Conservation (phyloP, 2,888 invertebrate species). For the Hydropsyche betteni region DNA sequence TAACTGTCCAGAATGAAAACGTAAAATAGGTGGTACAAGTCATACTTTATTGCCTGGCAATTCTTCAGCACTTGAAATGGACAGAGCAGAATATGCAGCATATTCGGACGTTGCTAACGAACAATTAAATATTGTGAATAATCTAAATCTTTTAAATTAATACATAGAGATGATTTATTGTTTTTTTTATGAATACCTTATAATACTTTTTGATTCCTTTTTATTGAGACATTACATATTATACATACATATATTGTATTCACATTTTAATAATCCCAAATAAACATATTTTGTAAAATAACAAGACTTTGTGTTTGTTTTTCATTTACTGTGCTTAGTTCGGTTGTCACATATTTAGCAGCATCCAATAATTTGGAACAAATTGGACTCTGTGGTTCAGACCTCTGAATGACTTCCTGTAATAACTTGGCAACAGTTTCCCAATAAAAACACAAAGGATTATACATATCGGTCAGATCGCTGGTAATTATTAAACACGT, state of each 20-base stretch:
- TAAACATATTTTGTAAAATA: constrained; percentile 64
- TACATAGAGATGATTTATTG: too few relatives aligned
- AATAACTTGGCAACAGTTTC: constrained; percentile 60
- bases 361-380: constrained; percentile 62
- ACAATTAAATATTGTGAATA: neutral
- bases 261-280: constrained; percentile 56
- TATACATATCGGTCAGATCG: constrained; percentile 68
- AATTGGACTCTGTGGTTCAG: constrained; percentile 62
- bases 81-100: constrained; percentile 63
- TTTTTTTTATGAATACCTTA: neutral
- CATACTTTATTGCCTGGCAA: constrained; percentile 64
- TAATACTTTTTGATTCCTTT: too few relatives aligned
- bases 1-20: constrained; percentile 69
- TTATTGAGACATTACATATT: neutral
- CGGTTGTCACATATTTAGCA: constrained; percentile 63
- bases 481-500: constrained; percentile 67
- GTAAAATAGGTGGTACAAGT: constrained; percentile 64
- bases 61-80: constrained; percentile 65
- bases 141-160: neutral
- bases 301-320: constrained; percentile 59
- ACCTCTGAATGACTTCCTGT: constrained; percentile 59
- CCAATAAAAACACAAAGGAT: constrained; percentile 63
- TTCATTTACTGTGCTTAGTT: constrained; percentile 58
- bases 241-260: neutral
- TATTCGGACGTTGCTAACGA: constrained; percentile 61